phyloP scores from a whole-genome alignment of 2,797 vertebrate genomes.

The Hoplostethus atlanticus region DNA sequence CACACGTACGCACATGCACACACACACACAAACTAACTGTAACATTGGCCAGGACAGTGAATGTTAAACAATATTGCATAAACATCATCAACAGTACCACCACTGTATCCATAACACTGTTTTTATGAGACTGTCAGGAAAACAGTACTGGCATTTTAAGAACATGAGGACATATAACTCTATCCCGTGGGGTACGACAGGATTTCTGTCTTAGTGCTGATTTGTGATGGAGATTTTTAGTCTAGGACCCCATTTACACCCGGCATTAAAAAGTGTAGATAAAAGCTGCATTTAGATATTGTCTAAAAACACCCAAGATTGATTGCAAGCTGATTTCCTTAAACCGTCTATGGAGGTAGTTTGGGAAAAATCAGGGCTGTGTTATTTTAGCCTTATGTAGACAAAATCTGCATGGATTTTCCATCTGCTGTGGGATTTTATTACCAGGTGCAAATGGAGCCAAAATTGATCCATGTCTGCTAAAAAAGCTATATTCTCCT shows the following conservation, averaged over 20 bases:
- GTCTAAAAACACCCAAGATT: neutral
- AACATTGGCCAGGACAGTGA: slow-evolving; percentile 32
- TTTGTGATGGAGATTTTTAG: slow-evolving; percentile 4
- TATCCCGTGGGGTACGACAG: slow-evolving; percentile 3
- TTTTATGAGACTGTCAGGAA: slow-evolving; percentile 30
- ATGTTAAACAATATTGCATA: slow-evolving; percentile 25
- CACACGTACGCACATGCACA: neutral
- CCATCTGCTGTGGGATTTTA: slow-evolving; percentile 21
- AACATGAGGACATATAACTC: slow-evolving; percentile 13
- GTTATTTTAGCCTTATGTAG: slow-evolving; percentile 20
- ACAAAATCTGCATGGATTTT: slow-evolving; percentile 14
- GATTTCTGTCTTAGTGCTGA: neutral
- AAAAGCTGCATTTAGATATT: slow-evolving; percentile 27
- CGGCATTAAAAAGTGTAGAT: slow-evolving; percentile 23
- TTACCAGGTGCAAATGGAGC: slow-evolving; percentile 25
- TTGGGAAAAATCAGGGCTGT: slow-evolving; percentile 27
- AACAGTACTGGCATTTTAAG: slow-evolving; percentile 32
- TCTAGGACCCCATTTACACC: slow-evolving; percentile 15
- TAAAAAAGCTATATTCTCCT: neutral
- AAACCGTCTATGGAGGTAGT: slow-evolving; percentile 16
- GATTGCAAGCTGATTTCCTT: slow-evolving; percentile 23
- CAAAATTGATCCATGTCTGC: slow-evolving; percentile 10
- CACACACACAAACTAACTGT: slow-evolving; percentile 9
- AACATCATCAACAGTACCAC: slow-evolving; percentile 9
- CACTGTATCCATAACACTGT: slow-evolving; percentile 41